Evolutionary conservation across 2,888 invertebrate species (phyloP).

Genomic region (Nephrotoma guestfalica): DNA sequence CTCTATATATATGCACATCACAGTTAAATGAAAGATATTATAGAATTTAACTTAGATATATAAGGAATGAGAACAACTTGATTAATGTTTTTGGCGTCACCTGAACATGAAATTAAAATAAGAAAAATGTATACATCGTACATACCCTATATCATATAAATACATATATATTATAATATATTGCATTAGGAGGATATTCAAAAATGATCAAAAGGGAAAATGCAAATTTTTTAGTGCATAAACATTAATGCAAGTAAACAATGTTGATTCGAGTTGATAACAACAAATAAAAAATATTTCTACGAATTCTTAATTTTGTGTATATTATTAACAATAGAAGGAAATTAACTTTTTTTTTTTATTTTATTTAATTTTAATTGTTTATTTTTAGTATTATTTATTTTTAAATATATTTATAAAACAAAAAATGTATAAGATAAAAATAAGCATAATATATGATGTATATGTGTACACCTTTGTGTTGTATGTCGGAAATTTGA

Average conservation of each 20-base stretch:
- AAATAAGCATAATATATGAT: neutral
- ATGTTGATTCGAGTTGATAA: neutral
- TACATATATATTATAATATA: neutral
- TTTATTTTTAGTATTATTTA: neutral
- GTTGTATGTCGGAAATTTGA: neutral
- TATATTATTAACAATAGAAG: neutral
- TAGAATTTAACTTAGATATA: neutral
- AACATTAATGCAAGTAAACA: neutral
- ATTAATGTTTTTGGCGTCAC: slow-evolving; percentile 9
- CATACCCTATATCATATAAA: neutral
- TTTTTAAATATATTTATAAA: neutral
- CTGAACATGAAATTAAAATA: slow-evolving; percentile 7
- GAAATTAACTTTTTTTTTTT: neutral
- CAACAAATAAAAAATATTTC: neutral
- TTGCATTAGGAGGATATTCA: neutral
- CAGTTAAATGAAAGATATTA: neutral
- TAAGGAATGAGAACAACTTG: slow-evolving; percentile 5
- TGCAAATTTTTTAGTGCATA: neutral
- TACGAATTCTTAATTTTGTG: neutral
- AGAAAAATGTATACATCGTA: neutral
- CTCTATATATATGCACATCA: neutral
- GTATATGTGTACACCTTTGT: neutral
- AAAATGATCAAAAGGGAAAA: neutral
- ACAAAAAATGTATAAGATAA: neutral
- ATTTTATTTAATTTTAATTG: neutral